Conservation (phyloP, 2,888 invertebrate genomes). For the Brachynemurus nebulosus region DNA sequence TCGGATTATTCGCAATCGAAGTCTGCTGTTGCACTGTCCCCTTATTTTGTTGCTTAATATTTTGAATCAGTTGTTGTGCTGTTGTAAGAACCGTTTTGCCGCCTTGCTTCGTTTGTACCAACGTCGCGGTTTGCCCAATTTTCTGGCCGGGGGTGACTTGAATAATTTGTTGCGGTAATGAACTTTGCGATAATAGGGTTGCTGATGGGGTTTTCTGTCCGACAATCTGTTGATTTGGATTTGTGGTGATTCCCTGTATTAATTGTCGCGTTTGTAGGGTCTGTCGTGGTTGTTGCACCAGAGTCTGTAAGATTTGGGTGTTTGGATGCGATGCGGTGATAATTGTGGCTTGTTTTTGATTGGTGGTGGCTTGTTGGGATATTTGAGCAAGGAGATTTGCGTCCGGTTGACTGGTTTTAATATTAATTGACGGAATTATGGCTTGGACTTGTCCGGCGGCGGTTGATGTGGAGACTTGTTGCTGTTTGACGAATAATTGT, state of each 20-base stretch:
- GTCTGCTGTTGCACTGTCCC: slow-evolving; percentile 25
- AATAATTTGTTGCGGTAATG: slow-evolving; percentile 17
- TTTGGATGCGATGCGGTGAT: slow-evolving; percentile 1
- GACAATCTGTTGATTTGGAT: slow-evolving; percentile 12
- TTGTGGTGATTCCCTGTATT: slow-evolving; percentile 8
- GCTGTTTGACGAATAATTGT: slow-evolving; percentile 12
- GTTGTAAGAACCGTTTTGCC: slow-evolving; percentile 25
- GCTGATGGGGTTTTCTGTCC: slow-evolving; percentile 22
- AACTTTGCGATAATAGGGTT: slow-evolving; percentile 23
- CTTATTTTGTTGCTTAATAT: slow-evolving; percentile 28
- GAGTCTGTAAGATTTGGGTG: slow-evolving; percentile 7
- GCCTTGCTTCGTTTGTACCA: slow-evolving; percentile 15
- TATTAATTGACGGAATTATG: slow-evolving; percentile 11
- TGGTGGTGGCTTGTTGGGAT: slow-evolving; percentile 2
- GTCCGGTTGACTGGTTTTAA: slow-evolving; percentile 21
- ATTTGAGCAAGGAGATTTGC: slow-evolving; percentile 20
- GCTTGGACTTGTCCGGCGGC: background rate
- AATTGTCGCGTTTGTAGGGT: slow-evolving; percentile 7
- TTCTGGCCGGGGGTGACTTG: slow-evolving; percentile 8
- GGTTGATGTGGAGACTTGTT: slow-evolving; percentile 13
- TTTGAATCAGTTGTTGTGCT: slow-evolving; percentile 33
- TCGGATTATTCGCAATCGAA: slow-evolving; percentile 25
- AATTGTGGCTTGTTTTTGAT: background rate
- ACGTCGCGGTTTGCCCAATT: background rate
- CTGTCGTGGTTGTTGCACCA: slow-evolving; percentile 10